Base-by-base conservation (phyloP, 2,797 vertebrate species). In the Microctenopoma steveboyesi region DNA sequence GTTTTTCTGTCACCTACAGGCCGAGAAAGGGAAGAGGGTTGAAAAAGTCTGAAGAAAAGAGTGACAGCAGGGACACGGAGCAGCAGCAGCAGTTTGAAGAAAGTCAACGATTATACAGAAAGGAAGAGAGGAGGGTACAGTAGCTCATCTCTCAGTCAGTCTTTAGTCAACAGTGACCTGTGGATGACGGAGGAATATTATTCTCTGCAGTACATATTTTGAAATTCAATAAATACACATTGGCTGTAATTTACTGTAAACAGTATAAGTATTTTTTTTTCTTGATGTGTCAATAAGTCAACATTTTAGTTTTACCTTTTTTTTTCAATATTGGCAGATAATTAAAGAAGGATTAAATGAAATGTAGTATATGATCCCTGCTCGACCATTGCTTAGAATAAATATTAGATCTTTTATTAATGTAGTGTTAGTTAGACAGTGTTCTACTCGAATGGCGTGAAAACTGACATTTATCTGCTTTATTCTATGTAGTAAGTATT, bases 41-140 rank as follows among this genome's bases (percentile, higher is more conserved):
- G 49, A 95, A 95, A 77, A 95, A 95, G 84, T 73, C 86, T 0
- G 94, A 94, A 0, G 94, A 95, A 76, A 94, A 91, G 49, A 92
- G 91, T 7, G 90, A 86, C 37, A 82, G 87, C 7, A 69, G 80
- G 45, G 88, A 73, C 51, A 51, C 81, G 12, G 81, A 86, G 40
- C 75, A 83, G 33, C 94, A 89, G 60, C 73, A 57, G 65, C 87
- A 91, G 64, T 82, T 74, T 62, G 94, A 91, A 71, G 94, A 96
- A 69, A 93, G 91, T 76, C 89, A 90, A 12, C 90, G 76, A 46
- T 76, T 86, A 83, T 83, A 79, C 77, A 82, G 69, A 48, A 89
- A 84, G 40, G 93, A 95, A 43, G 95, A 94, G 80, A 92, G 83
- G 46, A 91, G 85, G 95, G 97, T 96, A 92, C 86, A 67, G 68